Evolutionary conservation across 2,113 vertebrate genomes (phyloP), one percentile per base, ranked within the genome.

Genomic region (Thunnus thynnus): DNA sequence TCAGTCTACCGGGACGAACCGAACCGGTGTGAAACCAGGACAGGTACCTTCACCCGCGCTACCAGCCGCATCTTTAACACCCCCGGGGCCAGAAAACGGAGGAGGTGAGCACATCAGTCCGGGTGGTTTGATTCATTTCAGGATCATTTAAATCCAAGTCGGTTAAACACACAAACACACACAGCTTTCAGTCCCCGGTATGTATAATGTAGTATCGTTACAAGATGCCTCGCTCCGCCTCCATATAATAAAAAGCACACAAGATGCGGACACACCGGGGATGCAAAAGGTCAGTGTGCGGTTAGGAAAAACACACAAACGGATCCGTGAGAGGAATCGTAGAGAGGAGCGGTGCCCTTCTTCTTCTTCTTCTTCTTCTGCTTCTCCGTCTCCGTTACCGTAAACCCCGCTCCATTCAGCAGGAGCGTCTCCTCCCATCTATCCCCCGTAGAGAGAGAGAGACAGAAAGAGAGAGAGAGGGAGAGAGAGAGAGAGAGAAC

Each of bases 351-450:
- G 62, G 52, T 27, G 65, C 55, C 71, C 69, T 50, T 62, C 75
- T 55, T 27, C 58, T 57, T 48, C 44, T 64, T 54, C 41, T 12
- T 65, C 52, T 32, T 30, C 55, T 30, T 32, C 76, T 50, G 32
- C 62, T 25, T 63, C 85, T 62, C 4, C 13, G 5, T 50, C 48
- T 78, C 78, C 80, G 75, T 61, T 60, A 83, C 76, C 70, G 77
- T 63, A 46, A 76, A 75, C 5, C 76, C 86, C 69, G 79, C 88
- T 92, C 88, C 89, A 72, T 77, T 82, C 61, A 86, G 88, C 73
- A 71, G 57, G 78, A 88, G 88, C 82, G 84, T 91, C 87, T 82
- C 91, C 90, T 90, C 90, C 91, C 84, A 79, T 90, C 86, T 69
- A 78, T 82, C 80, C 84, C 79, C 84, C 77, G 76, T 73, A 46